phyloP scores from a whole-genome alignment of 1,140 invertebrate genomes.

The Pentalonia nigronervosa region DNA sequence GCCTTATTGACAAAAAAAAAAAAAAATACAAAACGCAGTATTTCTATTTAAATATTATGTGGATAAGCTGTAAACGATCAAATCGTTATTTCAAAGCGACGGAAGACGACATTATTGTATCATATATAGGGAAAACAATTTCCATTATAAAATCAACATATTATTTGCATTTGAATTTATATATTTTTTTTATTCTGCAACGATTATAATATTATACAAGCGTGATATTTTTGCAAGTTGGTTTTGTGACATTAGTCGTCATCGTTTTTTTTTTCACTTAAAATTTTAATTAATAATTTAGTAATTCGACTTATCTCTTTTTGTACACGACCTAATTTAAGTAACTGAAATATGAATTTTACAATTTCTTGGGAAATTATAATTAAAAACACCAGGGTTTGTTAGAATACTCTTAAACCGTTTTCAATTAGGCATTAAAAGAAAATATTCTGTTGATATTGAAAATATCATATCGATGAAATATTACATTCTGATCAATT shows the following conservation, averaged over 20 bases:
- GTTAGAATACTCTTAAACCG: background rate
- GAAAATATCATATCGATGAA: background rate
- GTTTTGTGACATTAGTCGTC: background rate
- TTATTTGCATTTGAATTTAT: background rate
- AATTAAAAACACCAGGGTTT: too few relatives aligned
- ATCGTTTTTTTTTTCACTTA: background rate
- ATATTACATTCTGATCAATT: background rate
- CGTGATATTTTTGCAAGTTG: background rate
- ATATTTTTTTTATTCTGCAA: background rate
- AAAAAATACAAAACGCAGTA: background rate
- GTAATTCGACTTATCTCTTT: background rate
- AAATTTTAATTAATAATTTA: background rate
- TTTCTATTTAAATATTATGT: background rate
- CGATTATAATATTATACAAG: background rate
- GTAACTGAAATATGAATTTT: background rate
- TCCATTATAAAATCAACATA: background rate
- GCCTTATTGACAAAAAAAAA: too few relatives aligned
- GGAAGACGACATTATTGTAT: background rate
- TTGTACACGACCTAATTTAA: conserved; percentile 29
- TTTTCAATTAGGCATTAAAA: background rate
- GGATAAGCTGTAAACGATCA: background rate
- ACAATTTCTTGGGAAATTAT: background rate
- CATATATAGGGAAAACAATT: background rate
- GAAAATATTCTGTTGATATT: background rate
- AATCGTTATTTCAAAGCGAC: background rate